Percentiles rank a stretch among this genome's conserved stretches.
phyloP scores from a whole-genome alignment of 2,888 invertebrate species.

The Coecobrya sp. region DNA sequence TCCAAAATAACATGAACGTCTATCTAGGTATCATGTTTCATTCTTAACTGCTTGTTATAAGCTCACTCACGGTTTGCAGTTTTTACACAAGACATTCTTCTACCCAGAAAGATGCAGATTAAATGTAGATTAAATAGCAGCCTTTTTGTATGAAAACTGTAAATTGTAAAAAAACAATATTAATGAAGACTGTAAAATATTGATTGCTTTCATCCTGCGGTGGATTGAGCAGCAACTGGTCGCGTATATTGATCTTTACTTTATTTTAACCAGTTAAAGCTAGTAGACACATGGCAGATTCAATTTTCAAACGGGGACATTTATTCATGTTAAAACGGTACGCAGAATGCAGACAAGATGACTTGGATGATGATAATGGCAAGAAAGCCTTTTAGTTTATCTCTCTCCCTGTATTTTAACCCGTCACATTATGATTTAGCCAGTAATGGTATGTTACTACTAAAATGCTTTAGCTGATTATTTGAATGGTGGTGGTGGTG shows the following conservation, averaged over 20 bases:
- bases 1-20: neutral
- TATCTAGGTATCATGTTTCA: constrained; percentile 3
- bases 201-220: neutral
- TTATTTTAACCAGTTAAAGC: neutral
- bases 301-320: constrained; percentile 29
- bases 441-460: neutral
- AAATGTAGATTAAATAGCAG: constrained; percentile 5
- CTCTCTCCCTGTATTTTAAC: neutral
- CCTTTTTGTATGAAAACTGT: neutral
- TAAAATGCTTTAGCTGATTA: neutral
- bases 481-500: neutral
- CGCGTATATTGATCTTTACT: neutral
- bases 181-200: neutral
- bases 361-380: constrained; percentile 3
- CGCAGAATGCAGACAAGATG: neutral
- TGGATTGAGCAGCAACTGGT: constrained; percentile 11
- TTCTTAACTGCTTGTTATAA: neutral
- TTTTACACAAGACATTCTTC: neutral
- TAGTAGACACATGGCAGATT: constrained; percentile 36
- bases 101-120: constrained; percentile 4
- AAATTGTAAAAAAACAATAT: neutral
- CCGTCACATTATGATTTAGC: constrained; percentile 7
- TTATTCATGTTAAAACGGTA: neutral
- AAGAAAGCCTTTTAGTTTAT: constrained; percentile 28
- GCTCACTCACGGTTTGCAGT: neutral